phyloP scores from a whole-genome alignment of 2,888 invertebrate genomes.

The Brenthis daphne region DNA sequence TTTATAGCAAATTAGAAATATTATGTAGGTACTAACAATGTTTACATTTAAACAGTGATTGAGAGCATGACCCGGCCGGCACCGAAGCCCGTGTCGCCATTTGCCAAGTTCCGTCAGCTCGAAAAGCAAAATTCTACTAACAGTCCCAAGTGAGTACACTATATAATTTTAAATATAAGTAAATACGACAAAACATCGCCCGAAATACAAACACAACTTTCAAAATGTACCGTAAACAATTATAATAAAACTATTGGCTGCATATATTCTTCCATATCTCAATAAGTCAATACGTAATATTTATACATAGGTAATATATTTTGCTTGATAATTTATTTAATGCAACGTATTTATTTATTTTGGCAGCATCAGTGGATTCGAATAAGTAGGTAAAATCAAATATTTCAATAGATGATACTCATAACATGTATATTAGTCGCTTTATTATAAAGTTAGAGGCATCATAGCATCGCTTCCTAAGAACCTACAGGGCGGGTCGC shows the following conservation, averaged over 20 bases:
- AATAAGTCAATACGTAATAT: slow-evolving; percentile 9
- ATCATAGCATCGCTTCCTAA: slow-evolving; percentile 45
- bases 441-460: slow-evolving; percentile 50
- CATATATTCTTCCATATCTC: slow-evolving; percentile 4
- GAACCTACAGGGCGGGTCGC: slow-evolving; percentile 45
- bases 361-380: slow-evolving; percentile 73
- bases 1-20: background rate
- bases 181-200: background rate
- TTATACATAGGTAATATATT: slow-evolving; percentile 26
- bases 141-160: slow-evolving; percentile 88
- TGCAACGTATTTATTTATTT: slow-evolving; percentile 67
- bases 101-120: slow-evolving; percentile 95
- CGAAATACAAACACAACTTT: slow-evolving; percentile 5
- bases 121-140: slow-evolving; percentile 92
- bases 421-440: slow-evolving; percentile 60
- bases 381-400: slow-evolving; percentile 72
- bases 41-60: slow-evolving; percentile 67
- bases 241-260: background rate
- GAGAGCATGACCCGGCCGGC: slow-evolving; percentile 77
- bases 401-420: slow-evolving; percentile 59
- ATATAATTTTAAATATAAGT: background rate
- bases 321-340: slow-evolving; percentile 45
- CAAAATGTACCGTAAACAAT: slow-evolving; percentile 6
- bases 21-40: background rate
- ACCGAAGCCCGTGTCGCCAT: slow-evolving; percentile 90